Conservation (phyloP, 2,797 vertebrate genomes). For the Falco rusticolus region DNA sequence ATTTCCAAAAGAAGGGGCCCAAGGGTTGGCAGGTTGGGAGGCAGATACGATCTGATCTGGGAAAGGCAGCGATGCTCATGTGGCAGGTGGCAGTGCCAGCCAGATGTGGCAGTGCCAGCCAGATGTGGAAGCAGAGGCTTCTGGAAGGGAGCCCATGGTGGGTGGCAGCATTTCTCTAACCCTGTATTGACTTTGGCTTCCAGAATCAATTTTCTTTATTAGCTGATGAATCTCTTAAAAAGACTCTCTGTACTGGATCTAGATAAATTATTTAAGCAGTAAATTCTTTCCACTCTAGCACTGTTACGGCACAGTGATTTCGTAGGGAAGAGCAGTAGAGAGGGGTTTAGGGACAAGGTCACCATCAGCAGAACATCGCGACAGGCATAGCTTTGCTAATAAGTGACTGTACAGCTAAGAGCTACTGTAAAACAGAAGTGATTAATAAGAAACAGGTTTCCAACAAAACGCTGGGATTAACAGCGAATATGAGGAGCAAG, state of each 20-base stretch:
- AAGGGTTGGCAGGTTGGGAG: not conserved
- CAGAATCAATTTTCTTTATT: conserved; percentile 80
- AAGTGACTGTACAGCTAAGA: not conserved
- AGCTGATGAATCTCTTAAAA: conserved; percentile 76
- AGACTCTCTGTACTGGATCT: conserved; percentile 70
- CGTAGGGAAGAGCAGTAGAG: not conserved
- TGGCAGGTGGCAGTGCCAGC: not conserved
- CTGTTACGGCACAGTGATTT: conserved; percentile 25
- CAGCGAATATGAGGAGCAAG: not conserved
- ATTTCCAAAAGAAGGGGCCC: not conserved
- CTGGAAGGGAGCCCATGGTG: not conserved
- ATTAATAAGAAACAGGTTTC: not conserved
- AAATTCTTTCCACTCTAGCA: conserved; percentile 64
- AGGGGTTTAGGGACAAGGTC: conserved; percentile 60
- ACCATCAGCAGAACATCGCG: not conserved
- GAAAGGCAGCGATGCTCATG: not conserved
- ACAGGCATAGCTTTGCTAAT: not conserved
- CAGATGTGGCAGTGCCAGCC: not conserved
- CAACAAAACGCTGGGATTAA: not conserved
- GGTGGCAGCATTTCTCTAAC: conserved; percentile 38
- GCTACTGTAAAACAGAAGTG: not conserved
- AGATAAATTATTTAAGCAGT: conserved; percentile 76
- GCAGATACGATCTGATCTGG: accelerated
- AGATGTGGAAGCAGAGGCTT: not conserved
- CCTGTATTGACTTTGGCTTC: conserved; percentile 71